Evolutionary conservation across 2,113 vertebrate genomes (phyloP).

Genomic region (Chloebia gouldiae): DNA sequence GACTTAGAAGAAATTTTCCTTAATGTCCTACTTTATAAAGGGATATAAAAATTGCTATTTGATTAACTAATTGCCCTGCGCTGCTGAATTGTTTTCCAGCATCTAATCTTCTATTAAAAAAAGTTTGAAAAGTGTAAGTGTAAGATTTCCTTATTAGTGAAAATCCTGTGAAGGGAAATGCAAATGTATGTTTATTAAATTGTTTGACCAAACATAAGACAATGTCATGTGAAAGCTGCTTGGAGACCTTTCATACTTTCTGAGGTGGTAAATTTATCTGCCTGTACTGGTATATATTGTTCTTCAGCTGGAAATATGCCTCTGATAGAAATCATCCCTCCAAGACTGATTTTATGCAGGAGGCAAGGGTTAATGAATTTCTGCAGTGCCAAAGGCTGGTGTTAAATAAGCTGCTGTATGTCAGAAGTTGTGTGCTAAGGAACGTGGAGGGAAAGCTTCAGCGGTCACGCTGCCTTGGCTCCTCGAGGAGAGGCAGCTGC

Average conservation of each 20-base stretch:
- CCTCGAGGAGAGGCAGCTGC: neutral
- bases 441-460: neutral
- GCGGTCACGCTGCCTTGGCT: neutral
- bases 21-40: neutral
- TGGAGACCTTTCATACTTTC: neutral
- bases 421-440: neutral
- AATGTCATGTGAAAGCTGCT: neutral
- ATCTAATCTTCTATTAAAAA: neutral
- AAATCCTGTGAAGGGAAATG: neutral
- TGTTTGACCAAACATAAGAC: neutral
- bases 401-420: neutral
- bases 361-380: neutral
- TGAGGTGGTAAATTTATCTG: neutral
- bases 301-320: neutral
- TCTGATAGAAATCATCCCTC: neutral
- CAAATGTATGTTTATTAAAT: neutral
- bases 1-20: neutral
- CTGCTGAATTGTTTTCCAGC: neutral
- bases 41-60: neutral
- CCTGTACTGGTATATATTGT: neutral
- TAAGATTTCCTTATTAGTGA: neutral
- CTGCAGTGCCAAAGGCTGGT: neutral
- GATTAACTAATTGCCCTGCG: neutral
- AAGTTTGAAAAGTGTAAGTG: neutral
- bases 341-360: neutral